Evolutionary conservation across 2,888 invertebrate species (phyloP), one percentile per base, ranked within the genome.

Genomic region (Argyresthia albistria): DNA sequence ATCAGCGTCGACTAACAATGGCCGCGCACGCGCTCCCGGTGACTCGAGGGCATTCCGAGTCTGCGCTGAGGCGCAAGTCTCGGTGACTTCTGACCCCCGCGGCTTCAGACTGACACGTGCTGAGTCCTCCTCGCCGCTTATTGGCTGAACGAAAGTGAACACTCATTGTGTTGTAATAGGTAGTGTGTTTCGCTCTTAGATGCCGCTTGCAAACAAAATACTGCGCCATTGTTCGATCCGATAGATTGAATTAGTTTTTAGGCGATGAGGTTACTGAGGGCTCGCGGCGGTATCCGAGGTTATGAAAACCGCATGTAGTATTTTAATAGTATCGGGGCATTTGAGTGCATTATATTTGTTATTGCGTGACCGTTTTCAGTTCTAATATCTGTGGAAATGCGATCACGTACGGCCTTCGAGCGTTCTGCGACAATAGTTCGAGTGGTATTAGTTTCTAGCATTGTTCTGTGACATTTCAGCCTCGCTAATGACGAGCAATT

Each of bases 391-490:
- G 64, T 73, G 76, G 77, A 84, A 86, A 84, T 82, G 78, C 65
- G 74, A 76, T 82, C 86, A 59, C 59, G 59, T 58, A 54, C 58
- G 55, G 58, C 59, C 59, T 58, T 57, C 57, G 59, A 15, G 10
- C 54, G 51, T 55, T 83, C 84, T 81, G 53, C 53, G 51, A 53
- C 55, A 55, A 52, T 56, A 43, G 43, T 36, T 46, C 43, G 48
- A 25, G 46, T 39, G 50, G 25, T 50, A 50, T 43, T 37, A 47
- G 48, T 51, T 46, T 46, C 39, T 36, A 46, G 77, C 76, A 86
- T 86, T 87, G 87, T 86, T 84, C 86, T 80, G 77, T 84, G 87
- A 86, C 84, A 87, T 86, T 87, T 86, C 70, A 82, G 82, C 73
- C 76, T 76, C 69, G 73, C 82, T 83, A 86, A 84, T 86, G 77